These are phyloP conservation scores for Potamilus streckersoni DNA, from an alignment of 1,140 invertebrate genomes.

Conservation along the genomic window DNA sequence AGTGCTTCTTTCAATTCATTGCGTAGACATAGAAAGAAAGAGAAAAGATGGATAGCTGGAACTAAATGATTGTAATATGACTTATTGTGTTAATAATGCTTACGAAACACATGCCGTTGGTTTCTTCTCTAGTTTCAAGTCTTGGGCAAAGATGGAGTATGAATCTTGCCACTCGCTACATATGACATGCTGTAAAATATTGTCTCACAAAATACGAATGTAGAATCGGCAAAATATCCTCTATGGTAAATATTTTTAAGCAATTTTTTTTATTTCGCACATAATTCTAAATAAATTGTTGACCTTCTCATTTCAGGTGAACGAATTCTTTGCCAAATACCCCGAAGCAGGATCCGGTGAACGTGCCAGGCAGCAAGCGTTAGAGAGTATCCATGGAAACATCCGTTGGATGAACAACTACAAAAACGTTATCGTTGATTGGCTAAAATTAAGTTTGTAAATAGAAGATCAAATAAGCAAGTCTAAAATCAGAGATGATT, in stretches of 20 bases:
- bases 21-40: no score
- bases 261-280: neutral
- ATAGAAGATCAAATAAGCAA: no score
- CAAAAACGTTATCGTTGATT: slow-evolving; percentile 36
- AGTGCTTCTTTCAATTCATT: no score
- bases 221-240: neutral
- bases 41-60: no score
- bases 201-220: neutral
- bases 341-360: slow-evolving; percentile 89
- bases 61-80: no score
- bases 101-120: no score
- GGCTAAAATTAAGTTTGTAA: slow-evolving; percentile 19
- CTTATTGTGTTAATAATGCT: no score
- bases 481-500: no score
- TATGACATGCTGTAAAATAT: neutral
- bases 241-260: neutral
- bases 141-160: no score
- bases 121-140: no score
- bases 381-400: slow-evolving; percentile 83
- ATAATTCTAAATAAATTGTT: neutral
- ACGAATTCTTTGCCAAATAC: slow-evolving; percentile 81
- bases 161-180: no score
- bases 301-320: slow-evolving; percentile 74
- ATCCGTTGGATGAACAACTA: slow-evolving; percentile 77
- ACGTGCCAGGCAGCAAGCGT: slow-evolving; percentile 76